A percentile compares a stretch with the other conserved stretches of the same genome.
Evolutionary conservation across 2,888 invertebrate species (phyloP).

Genomic region (Carcina quercana): DNA sequence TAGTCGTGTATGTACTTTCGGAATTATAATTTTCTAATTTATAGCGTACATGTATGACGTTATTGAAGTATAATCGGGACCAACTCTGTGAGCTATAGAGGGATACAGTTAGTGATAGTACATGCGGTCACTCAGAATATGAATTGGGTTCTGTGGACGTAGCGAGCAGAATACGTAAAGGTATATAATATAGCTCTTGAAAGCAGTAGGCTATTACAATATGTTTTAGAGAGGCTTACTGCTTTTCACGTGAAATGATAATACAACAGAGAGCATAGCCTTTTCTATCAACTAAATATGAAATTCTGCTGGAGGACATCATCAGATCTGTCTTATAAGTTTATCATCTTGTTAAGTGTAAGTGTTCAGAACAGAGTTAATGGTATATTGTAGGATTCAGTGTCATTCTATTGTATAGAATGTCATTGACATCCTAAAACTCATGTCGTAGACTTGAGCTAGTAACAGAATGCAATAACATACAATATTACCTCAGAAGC

Average conservation of each 20-base stretch:
- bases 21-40: slow-evolving; percentile 68
- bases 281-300: slow-evolving; percentile 31
- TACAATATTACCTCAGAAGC: slow-evolving; percentile 64
- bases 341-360: slow-evolving; percentile 40
- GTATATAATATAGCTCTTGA: slow-evolving; percentile 51
- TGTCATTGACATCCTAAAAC: slow-evolving; percentile 29
- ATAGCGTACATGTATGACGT: slow-evolving; percentile 59
- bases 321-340: slow-evolving; percentile 63
- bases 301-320: slow-evolving; percentile 48
- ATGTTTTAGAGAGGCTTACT: slow-evolving; percentile 68
- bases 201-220: slow-evolving; percentile 64
- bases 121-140: slow-evolving; percentile 23
- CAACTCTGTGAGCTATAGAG: slow-evolving; percentile 62
- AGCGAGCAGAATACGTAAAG: slow-evolving; percentile 41
- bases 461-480: slow-evolving; percentile 43
- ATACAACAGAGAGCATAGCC: slow-evolving; percentile 59
- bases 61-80: slow-evolving; percentile 63
- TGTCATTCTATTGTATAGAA: slow-evolving; percentile 34
- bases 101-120: slow-evolving; percentile 35
- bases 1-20: slow-evolving; percentile 75
- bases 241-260: slow-evolving; percentile 53
- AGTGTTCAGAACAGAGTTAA: slow-evolving; percentile 39
- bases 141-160: slow-evolving; percentile 24
- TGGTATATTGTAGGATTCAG: slow-evolving; percentile 32
- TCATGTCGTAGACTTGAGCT: slow-evolving; percentile 27